Evolutionary conservation across 1,140 invertebrate species (phyloP).

Genomic region (Pseudomyrmex sp.): DNA sequence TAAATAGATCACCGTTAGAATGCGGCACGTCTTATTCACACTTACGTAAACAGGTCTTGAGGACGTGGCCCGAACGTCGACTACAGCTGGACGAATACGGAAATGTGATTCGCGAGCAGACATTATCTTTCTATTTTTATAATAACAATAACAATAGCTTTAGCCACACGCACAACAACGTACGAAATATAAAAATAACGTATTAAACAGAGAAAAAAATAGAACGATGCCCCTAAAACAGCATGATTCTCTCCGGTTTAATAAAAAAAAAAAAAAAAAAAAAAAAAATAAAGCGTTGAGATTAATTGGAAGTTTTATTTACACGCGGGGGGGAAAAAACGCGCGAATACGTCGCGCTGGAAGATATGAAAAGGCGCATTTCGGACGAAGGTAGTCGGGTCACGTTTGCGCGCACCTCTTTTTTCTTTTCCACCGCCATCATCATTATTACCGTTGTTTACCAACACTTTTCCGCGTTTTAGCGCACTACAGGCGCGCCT

Average conservation of each 20-base stretch:
- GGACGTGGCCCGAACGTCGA: constrained; percentile 39
- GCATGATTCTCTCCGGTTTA: too few species aligned
- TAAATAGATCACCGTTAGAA: constrained; percentile 74
- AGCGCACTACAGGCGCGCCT: constrained; percentile 14
- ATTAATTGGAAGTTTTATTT: constrained; percentile 33
- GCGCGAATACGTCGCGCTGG: neutral
- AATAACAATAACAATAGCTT: too few species aligned
- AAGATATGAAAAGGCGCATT: constrained; percentile 32
- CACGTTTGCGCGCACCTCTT: constrained; percentile 29
- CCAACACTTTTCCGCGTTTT: constrained; percentile 59
- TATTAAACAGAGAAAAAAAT: too few species aligned
- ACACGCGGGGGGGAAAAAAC: neutral
- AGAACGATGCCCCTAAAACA: too few species aligned
- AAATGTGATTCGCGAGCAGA: constrained; percentile 25
- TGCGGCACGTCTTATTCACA: constrained; percentile 73
- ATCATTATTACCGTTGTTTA: constrained; percentile 59
- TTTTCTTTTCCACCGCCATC: constrained; percentile 20
- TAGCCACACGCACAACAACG: too few species aligned
- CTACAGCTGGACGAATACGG: constrained; percentile 53
- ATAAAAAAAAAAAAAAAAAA: too few species aligned
- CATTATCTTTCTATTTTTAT: neutral
- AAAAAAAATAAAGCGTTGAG: neutral
- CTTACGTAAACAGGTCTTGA: constrained; percentile 74
- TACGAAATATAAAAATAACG: too few species aligned
- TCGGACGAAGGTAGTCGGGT: constrained; percentile 37